These are phyloP conservation scores for Drosophila arizonae DNA, from an alignment of 1,140 invertebrate genomes.

Conservation along the genomic window DNA sequence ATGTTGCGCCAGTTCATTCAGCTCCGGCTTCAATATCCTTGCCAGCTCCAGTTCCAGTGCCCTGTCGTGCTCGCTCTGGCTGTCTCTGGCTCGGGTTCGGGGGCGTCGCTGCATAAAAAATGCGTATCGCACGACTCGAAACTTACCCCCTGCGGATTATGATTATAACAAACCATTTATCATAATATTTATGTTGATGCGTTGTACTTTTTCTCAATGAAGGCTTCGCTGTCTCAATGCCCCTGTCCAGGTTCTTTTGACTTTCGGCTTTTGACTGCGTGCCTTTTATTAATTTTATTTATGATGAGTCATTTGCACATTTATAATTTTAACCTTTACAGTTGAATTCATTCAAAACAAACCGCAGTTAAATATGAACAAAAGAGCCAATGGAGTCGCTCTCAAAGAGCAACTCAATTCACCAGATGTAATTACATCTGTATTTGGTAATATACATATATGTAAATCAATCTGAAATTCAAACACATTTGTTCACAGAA, in stretches of 20 bases:
- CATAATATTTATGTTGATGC: constrained; percentile 83
- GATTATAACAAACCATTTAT: constrained; percentile 83
- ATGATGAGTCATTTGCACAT: constrained; percentile 83
- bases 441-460: background rate
- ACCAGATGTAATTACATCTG: constrained; percentile 6
- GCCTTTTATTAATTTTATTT: constrained; percentile 83
- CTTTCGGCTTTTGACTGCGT: constrained; percentile 33
- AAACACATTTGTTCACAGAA: constrained; percentile 15
- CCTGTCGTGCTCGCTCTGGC: background rate
- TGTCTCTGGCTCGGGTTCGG: constrained; percentile 4
- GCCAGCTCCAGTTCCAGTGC: constrained; percentile 1
- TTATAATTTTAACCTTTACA: constrained; percentile 83
- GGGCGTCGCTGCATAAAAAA: constrained; percentile 66
- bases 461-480: constrained; percentile 6
- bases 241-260: constrained; percentile 28
- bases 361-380: constrained; percentile 24
- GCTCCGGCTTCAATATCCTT: constrained; percentile 11
- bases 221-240: constrained; percentile 38
- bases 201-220: constrained; percentile 82
- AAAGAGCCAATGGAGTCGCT: constrained; percentile 43
- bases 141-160: constrained; percentile 82
- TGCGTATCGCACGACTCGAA: constrained; percentile 76
- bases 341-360: constrained; percentile 81
- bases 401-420: constrained; percentile 14
- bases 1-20: constrained; percentile 76